Base-by-base conservation (phyloP, 2,888 invertebrate species). In the Aelia acuminata region DNA sequence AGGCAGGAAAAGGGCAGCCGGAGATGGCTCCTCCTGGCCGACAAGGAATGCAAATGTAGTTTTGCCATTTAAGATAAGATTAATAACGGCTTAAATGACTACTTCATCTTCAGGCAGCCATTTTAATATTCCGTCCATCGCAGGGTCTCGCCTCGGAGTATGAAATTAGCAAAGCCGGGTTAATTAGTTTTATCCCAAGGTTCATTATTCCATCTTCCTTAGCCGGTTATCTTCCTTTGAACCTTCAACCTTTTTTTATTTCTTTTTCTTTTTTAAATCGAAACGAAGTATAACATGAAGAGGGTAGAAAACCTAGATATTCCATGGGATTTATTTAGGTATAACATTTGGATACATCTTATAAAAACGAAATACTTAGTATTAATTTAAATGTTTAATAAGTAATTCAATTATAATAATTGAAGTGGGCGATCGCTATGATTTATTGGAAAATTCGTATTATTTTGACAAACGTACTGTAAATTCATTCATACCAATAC, bases 51-150 rank as follows among this genome's bases (percentile, higher is more conserved):
- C 63, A 70, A 70, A 70, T 70, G 63, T 70, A 70, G 63, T 35
- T 35, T 70, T 70, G 63, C 63, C 63, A 70, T 70, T 70, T 70
- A 35, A 70, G 63, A 70, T 70, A 70, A 70, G 63, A 70, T 70
- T 70, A 70, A 70, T 70, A 70, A 70, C 18, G 63, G 63, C 15
- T 70, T 70, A 70, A 70, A 70, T 70, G 31, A 70, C 63, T 70
- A 35, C 63, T 70, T 70, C 63, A 70, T 70, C 63, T 31, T 7
- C 10, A 35, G 63, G 63, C 31, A 20, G 63, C 63, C 63, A 70
- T 70, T 70, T 70, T 70, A 70, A 70, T 70, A 70, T 70, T 70
- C 63, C 63, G 63, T 70, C 63, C 63, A 70, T 70, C 63, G 63
- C 63, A 70, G 63, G 63, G 35, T 10, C 63, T 7, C 63, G 18